Evolutionary conservation across 2,888 invertebrate genomes (phyloP).

Genomic region (Fragum fragum): DNA sequence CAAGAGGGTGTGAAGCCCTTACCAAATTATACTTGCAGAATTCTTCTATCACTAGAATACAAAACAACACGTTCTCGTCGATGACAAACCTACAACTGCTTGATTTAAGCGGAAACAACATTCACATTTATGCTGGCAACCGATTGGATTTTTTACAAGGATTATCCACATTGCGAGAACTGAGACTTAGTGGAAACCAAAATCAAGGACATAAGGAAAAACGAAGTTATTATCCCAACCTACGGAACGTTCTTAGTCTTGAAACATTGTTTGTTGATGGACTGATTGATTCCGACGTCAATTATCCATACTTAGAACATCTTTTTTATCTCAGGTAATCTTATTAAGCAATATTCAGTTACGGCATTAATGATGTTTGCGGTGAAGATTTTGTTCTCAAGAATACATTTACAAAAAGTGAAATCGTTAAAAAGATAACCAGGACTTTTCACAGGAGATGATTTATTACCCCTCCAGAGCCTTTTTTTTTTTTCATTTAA

Average conservation of each 20-base stretch:
- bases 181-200: background rate
- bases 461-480: too few species aligned
- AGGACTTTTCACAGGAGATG: too few species aligned
- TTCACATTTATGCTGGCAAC: background rate
- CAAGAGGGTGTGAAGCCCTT: background rate
- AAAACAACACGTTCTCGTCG: background rate
- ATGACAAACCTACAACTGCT: background rate
- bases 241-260: background rate
- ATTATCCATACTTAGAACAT: background rate
- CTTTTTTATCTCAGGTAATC: background rate
- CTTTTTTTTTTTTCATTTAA: too few species aligned
- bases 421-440: too few species aligned
- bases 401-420: too few species aligned
- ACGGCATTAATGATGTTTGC: too few species aligned
- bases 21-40: background rate
- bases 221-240: background rate
- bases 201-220: background rate
- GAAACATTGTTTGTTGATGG: slow-evolving; percentile 26
- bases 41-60: background rate
- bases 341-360: too few species aligned
- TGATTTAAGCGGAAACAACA: background rate
- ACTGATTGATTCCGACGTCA: background rate
- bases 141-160: background rate
- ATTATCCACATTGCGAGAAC: background rate
- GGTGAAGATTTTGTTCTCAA: too few species aligned